Base-by-base conservation (phyloP, 2,888 invertebrate genomes). In the Anorthoa munda region DNA sequence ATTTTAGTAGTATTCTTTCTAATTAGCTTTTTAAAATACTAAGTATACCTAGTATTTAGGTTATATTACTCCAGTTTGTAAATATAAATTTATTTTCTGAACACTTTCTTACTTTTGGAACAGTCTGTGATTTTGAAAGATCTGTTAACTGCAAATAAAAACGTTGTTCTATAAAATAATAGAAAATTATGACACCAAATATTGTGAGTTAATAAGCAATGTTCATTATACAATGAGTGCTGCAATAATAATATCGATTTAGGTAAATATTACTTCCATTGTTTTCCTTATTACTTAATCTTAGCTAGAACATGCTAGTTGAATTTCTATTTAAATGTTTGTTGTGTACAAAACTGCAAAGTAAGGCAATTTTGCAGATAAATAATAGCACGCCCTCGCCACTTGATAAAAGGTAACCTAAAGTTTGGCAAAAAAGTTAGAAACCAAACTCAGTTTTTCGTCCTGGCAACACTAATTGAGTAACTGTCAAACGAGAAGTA, bases 191-290 rank as follows among this genome's bases (percentile, higher is more conserved):
- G 70, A 84, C 85, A 87, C 84, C 84, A 86, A 79, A 77, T 82
- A 80, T 66, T 72, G 60, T 77, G 60, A 76, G 21, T 56, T 66
- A 48, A 31, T 31, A 61, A 71, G 72, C 70, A 77, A 82, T 80
- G 60, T 71, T 79, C 56, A 74, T 73, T 79, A 53, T 69, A 83
- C 64, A 73, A 77, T 80, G 58, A 73, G 70, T 79, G 63, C 56
- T 82, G 78, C 70, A 68, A 68, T 84, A 65, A 69, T 75, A 51
- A 78, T 76, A 74, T 78, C 45, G 51, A 69, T 72, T 58, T 75
- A 84, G 55, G 46, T 79, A 68, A 78, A 77, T 71, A 78, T 82
- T 79, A 89, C 90, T 90, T 90, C 90, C 91, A 90, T 74, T 86
- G 79, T 87, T 91, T 91, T 89, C 86, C 86, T 87, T 73, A 78